Evolutionary conservation across 2,888 invertebrate genomes (phyloP).

Genomic region (Lasius platythorax): DNA sequence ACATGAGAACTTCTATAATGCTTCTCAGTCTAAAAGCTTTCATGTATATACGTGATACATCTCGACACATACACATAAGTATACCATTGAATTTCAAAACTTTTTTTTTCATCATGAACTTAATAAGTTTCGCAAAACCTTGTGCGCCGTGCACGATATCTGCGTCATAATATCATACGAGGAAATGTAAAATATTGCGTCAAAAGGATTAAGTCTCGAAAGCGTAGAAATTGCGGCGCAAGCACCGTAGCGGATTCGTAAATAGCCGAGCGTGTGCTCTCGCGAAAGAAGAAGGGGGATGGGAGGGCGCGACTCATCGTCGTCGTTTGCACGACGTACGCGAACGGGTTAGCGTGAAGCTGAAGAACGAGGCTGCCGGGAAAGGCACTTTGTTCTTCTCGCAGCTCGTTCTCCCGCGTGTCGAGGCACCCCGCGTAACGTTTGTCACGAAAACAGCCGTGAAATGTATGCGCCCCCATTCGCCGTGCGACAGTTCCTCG

Average conservation of each 20-base stretch:
- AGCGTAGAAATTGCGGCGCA: conserved; percentile 24
- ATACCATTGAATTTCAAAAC: background rate
- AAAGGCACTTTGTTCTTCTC: conserved; percentile 74
- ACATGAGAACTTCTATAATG: background rate
- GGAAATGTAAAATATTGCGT: background rate
- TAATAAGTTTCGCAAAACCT: background rate
- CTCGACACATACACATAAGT: background rate
- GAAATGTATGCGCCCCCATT: conserved; percentile 76
- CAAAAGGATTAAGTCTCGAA: conserved; percentile 1
- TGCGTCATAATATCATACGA: background rate
- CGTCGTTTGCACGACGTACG: conserved; percentile 30
- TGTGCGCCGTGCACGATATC: background rate
- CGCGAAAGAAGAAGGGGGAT: background rate
- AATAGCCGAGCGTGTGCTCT: conserved; percentile 37
- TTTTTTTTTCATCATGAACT: background rate
- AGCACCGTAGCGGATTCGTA: conserved; percentile 49
- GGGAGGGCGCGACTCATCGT: conserved; percentile 17
- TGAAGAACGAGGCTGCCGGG: conserved; percentile 48
- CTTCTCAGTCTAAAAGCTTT: conserved; percentile 3
- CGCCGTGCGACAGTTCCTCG: conserved; percentile 55
- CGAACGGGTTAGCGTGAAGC: conserved; percentile 43
- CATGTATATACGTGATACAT: background rate
- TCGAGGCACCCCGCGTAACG: conserved; percentile 75
- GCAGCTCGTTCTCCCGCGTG: conserved; percentile 71
- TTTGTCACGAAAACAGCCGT: conserved; percentile 80